Conservation (phyloP, 92 coral and sea anemone genomes). For the Paragorgia papillata region DNA sequence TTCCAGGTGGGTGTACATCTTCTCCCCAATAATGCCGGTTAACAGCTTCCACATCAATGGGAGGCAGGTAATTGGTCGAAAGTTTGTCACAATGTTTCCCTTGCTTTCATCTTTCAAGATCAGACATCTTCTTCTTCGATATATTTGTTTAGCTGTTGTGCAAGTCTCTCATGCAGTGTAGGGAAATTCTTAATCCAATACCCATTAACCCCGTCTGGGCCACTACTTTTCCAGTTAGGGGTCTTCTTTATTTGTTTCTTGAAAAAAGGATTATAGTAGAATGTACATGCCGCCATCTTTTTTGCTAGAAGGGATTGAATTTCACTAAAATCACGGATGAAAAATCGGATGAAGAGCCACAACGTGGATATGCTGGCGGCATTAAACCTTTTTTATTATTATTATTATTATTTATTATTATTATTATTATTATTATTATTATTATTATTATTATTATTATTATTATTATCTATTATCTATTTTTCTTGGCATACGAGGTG, state of each 20-base stretch:
- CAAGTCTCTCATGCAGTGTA: constrained; percentile 3
- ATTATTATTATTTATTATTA: too few relatives aligned
- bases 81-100: constrained; percentile 4
- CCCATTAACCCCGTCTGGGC: constrained; percentile 3
- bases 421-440: too few relatives aligned
- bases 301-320: too few relatives aligned
- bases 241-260: constrained; percentile 10
- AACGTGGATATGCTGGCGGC: too few relatives aligned
- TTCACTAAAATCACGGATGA: too few relatives aligned
- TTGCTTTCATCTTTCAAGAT: constrained; percentile 9
- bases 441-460: too few relatives aligned
- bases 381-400: too few relatives aligned
- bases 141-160: constrained; percentile 9
- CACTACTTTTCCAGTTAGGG: constrained; percentile 3
- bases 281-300: too few relatives aligned
- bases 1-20: neutral
- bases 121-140: constrained; percentile 12
- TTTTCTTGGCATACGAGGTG: too few relatives aligned
- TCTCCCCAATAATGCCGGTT: neutral
- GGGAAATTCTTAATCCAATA: constrained; percentile 31
- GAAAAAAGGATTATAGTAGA: too few relatives aligned
- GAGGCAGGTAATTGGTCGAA: constrained; percentile 14
- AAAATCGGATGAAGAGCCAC: too few relatives aligned
- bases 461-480: too few relatives aligned
- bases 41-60: constrained; percentile 24